Evolutionary conservation across 2,797 vertebrate genomes (phyloP).

Genomic region (Enteromius paludinosus): DNA sequence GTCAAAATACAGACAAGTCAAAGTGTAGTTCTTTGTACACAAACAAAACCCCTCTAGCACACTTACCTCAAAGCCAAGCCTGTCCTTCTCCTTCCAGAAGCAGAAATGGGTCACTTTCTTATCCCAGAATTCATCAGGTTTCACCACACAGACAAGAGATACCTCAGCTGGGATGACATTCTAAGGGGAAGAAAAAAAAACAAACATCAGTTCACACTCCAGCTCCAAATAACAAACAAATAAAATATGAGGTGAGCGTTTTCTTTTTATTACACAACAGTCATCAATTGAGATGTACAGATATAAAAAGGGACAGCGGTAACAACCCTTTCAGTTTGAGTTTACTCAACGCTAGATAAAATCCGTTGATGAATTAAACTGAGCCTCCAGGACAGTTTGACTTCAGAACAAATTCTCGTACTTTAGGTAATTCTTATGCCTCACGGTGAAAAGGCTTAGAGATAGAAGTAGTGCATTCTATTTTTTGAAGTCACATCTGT

Average conservation of each 20-base stretch:
- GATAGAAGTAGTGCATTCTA: constrained; percentile 18
- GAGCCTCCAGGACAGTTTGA: neutral
- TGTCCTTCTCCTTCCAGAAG: constrained; percentile 99
- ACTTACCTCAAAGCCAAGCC: constrained; percentile 96
- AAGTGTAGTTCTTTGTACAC: neutral
- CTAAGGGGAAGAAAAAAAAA: constrained; percentile 67
- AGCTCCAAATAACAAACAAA: neutral
- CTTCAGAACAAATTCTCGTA: constrained; percentile 10
- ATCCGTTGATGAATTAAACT: neutral
- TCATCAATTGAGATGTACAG: neutral
- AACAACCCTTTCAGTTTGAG: neutral
- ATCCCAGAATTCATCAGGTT: constrained; percentile 99
- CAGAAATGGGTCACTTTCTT: constrained; percentile 99
- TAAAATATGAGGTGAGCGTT: neutral
- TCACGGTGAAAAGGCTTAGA: constrained; percentile 15
- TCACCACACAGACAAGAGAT: constrained; percentile 97
- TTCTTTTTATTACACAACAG: neutral
- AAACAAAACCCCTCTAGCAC: constrained; percentile 18
- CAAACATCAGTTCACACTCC: neutral
- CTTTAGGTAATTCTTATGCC: no score
- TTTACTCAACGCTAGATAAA: neutral
- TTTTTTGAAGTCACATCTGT: constrained; percentile 5
- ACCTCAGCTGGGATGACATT: constrained; percentile 98
- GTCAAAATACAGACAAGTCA: neutral
- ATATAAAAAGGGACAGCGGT: neutral